Evolutionary conservation across 2,888 invertebrate genomes (phyloP).

Genomic region (Monochamus alternatus): DNA sequence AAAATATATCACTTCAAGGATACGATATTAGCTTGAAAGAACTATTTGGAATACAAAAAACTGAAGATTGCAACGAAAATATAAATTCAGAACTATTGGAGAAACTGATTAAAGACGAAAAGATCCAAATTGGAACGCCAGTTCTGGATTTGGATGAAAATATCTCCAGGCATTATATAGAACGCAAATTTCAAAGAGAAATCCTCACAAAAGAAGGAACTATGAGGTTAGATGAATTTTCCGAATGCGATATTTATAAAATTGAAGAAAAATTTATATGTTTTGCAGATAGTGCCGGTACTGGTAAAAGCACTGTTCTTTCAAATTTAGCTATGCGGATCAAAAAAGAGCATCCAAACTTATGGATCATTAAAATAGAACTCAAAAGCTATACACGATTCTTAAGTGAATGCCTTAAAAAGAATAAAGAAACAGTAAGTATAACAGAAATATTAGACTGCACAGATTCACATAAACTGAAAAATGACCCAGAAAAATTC

Average conservation of each 20-base stretch:
- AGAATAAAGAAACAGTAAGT: background rate
- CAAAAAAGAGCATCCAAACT: background rate
- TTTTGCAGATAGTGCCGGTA: constrained; percentile 28
- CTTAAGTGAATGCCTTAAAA: background rate
- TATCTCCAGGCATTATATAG: constrained; percentile 12
- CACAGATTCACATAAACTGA: background rate
- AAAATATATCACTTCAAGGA: constrained; percentile 24
- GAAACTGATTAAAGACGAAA: constrained; percentile 1
- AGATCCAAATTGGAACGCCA: background rate
- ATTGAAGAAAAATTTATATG: constrained; percentile 19
- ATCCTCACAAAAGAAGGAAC: background rate
- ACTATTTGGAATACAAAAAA: background rate
- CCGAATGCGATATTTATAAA: constrained; percentile 9
- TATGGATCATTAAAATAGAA: constrained; percentile 19
- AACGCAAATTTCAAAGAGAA: constrained; percentile 1
- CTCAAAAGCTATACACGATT: constrained; percentile 6
- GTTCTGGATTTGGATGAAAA: background rate
- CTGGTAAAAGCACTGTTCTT: constrained; percentile 32
- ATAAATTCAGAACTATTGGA: constrained; percentile 4
- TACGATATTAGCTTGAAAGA: constrained; percentile 1
- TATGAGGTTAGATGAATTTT: background rate
- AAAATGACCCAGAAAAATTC: constrained; percentile 18
- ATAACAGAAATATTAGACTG: constrained; percentile 10
- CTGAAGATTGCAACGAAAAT: background rate
- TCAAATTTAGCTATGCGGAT: constrained; percentile 10